Percentiles rank a stretch among this genome's conserved stretches.
These are phyloP conservation scores for Micrasema longulum DNA, from an alignment of 1,140 invertebrate genomes.

Conservation along the genomic window DNA sequence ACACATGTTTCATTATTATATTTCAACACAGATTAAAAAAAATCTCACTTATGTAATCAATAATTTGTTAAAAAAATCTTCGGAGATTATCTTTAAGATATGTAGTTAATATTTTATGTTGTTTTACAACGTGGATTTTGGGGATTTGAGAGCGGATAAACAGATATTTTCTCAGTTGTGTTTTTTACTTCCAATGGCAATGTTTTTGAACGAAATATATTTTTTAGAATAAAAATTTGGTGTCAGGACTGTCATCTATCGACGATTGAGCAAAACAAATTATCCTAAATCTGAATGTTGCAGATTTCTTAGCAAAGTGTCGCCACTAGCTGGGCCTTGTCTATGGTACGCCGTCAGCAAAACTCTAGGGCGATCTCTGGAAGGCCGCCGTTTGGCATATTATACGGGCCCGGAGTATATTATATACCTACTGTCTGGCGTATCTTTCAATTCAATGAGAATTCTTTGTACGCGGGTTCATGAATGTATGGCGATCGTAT, in stretches of 20 bases:
- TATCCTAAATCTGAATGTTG: no score
- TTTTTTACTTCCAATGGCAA: no score
- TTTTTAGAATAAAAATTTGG: not conserved
- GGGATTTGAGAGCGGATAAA: no score
- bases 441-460: slow-evolving; percentile 16
- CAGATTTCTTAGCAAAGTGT: slow-evolving; percentile 18
- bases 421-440: slow-evolving; percentile 29
- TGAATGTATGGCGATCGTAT: slow-evolving; percentile 25
- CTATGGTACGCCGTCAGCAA: slow-evolving; percentile 27
- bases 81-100: no score
- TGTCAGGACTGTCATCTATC: slow-evolving; percentile 29
- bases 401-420: slow-evolving; percentile 17
- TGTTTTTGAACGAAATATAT: no score
- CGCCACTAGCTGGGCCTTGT: slow-evolving; percentile 10
- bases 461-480: slow-evolving; percentile 40
- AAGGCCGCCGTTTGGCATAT: slow-evolving; percentile 3
- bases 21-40: no score
- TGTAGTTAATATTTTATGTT: no score
- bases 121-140: no score
- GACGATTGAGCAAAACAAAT: slow-evolving; percentile 14
- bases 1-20: no score
- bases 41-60: no score
- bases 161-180: no score
- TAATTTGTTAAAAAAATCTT: no score
- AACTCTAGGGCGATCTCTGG: not conserved